These are phyloP conservation scores for Cuniculus paca DNA, from an alignment of 2,797 vertebrate species.

Conservation along the genomic window DNA sequence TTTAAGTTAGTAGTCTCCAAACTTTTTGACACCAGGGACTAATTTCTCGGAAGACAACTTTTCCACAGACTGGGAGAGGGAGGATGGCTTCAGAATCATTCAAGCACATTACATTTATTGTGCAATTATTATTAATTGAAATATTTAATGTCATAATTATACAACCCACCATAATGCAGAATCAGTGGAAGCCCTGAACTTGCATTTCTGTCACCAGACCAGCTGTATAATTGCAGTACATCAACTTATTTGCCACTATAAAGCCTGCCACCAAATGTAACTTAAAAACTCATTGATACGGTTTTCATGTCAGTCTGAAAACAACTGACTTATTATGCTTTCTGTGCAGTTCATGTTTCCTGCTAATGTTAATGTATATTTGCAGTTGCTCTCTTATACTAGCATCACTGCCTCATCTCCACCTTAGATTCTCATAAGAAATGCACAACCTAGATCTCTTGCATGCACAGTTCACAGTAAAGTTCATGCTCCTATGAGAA, in stretches of 20 bases:
- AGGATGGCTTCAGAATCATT: background rate
- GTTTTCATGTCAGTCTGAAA: background rate
- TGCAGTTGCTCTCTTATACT: too few relatives aligned
- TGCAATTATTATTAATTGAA: background rate
- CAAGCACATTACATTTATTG: background rate
- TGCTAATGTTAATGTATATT: too few relatives aligned
- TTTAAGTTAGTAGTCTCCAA: background rate
- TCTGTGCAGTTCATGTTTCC: background rate
- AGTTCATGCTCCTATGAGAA: too few relatives aligned
- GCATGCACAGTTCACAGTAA: background rate
- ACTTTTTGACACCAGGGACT: background rate
- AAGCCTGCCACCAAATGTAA: background rate
- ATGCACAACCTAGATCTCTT: background rate
- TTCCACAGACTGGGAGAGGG: background rate
- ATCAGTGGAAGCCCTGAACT: background rate
- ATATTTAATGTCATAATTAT: background rate
- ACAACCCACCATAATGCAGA: background rate
- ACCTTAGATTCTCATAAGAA: background rate
- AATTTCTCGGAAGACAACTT: background rate
- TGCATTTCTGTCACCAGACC: background rate
- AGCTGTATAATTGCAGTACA: background rate
- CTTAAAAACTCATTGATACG: background rate
- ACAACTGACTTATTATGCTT: background rate
- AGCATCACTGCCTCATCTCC: background rate
- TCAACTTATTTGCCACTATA: background rate